Conservation (phyloP, 2,113 vertebrate genomes). For the Scophthalmus maximus region DNA sequence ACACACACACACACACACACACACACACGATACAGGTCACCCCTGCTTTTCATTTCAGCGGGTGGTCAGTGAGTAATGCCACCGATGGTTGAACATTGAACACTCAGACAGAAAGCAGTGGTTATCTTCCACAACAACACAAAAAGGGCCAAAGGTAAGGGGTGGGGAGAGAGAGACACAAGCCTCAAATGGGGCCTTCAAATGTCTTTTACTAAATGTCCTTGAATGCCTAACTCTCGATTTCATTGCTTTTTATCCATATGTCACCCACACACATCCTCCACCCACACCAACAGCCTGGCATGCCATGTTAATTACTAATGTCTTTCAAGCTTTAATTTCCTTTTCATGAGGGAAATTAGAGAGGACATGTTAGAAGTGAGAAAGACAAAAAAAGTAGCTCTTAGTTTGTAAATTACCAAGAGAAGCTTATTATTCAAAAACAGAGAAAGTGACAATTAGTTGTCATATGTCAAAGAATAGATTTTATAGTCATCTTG, state of each 20-base stretch:
- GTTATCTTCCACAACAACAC: slow-evolving; percentile 69
- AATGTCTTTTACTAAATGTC: slow-evolving; percentile 66
- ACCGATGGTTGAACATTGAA: slow-evolving; percentile 61
- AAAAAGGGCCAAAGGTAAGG: slow-evolving; percentile 21
- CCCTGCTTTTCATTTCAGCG: slow-evolving; percentile 68
- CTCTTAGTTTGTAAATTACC: slow-evolving; percentile 39
- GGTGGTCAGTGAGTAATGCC: slow-evolving; percentile 66
- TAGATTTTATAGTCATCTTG: slow-evolving; percentile 23
- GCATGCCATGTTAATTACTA: slow-evolving; percentile 66
- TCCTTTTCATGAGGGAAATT: slow-evolving; percentile 62
- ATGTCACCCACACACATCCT: slow-evolving; percentile 50
- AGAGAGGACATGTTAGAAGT: slow-evolving; percentile 54
- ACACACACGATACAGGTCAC: slow-evolving; percentile 49
- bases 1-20: too few species aligned
- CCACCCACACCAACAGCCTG: slow-evolving; percentile 53
- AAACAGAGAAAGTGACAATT: slow-evolving; percentile 50
- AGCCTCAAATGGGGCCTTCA: slow-evolving; percentile 49
- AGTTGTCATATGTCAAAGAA: slow-evolving; percentile 59
- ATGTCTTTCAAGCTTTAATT: slow-evolving; percentile 71
- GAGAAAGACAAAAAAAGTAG: slow-evolving; percentile 46
- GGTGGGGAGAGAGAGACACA: slow-evolving; percentile 7
- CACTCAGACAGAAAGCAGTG: slow-evolving; percentile 55
- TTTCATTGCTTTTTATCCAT: slow-evolving; percentile 61
- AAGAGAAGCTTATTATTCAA: slow-evolving; percentile 66
- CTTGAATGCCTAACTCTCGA: slow-evolving; percentile 58